A percentile compares a stretch with the other conserved stretches of the same genome.
Conservation (phyloP, 1,140 invertebrate species). For the Holcopasites calliopsidis region DNA sequence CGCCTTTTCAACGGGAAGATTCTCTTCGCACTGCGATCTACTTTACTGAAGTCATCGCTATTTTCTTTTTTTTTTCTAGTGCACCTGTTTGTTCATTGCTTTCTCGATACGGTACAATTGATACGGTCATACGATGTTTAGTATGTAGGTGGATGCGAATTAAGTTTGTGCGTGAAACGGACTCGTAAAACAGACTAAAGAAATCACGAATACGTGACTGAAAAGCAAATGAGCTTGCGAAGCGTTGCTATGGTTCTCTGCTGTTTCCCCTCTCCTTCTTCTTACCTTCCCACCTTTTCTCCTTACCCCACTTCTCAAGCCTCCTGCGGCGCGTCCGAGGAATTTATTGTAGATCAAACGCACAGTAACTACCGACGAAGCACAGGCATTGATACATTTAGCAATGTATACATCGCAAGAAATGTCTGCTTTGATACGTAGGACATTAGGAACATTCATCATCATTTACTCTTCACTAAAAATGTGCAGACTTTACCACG, state of each 20-base stretch:
- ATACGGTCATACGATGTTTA: neutral
- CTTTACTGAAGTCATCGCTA: slow-evolving; percentile 13
- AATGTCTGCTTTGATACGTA: no score
- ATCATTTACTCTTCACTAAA: no score
- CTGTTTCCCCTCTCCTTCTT: slow-evolving; percentile 15
- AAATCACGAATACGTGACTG: slow-evolving; percentile 44
- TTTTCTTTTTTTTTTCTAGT: neutral
- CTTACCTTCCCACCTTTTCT: slow-evolving; percentile 18
- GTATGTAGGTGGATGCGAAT: neutral
- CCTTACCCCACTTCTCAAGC: slow-evolving; percentile 39
- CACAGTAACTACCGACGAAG: no score
- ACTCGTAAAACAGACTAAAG: slow-evolving; percentile 12
- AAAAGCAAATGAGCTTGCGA: slow-evolving; percentile 41
- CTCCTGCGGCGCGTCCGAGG: slow-evolving; percentile 15
- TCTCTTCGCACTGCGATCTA: slow-evolving; percentile 21
- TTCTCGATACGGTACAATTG: neutral
- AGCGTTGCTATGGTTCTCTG: slow-evolving; percentile 14
- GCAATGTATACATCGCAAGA: no score
- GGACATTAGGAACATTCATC: no score
- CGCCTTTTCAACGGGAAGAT: slow-evolving; percentile 18
- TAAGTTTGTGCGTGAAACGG: neutral
- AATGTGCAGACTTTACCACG: no score
- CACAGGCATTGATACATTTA: no score
- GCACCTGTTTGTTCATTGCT: slow-evolving; percentile 12
- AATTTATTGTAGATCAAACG: slow-evolving; percentile 10